phyloP scores from a whole-genome alignment of 2,888 invertebrate species.

The Gibbula magus region DNA sequence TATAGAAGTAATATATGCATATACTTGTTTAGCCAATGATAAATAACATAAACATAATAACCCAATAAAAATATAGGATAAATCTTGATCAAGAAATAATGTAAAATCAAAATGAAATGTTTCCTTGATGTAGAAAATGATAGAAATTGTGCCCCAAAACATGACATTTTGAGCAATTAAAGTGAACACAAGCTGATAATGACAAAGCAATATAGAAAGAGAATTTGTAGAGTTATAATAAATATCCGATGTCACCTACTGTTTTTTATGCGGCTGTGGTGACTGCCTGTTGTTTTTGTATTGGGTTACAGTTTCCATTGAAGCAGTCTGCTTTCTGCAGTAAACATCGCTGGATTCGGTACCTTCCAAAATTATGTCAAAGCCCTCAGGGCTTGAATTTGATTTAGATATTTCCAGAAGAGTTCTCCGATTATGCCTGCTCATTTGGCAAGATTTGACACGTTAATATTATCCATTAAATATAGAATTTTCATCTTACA shows the following conservation, averaged over 20 bases:
- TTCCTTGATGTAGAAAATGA: too few relatives aligned
- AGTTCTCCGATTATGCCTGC: background rate
- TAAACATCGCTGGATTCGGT: background rate
- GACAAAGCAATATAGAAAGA: too few relatives aligned
- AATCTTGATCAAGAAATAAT: too few relatives aligned
- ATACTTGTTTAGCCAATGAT: too few relatives aligned
- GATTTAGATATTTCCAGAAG: background rate
- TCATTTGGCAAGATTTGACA: slow-evolving; percentile 19
- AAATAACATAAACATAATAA: too few relatives aligned
- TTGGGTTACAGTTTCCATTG: background rate
- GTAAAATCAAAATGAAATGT: too few relatives aligned
- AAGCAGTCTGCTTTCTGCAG: background rate
- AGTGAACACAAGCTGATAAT: too few relatives aligned
- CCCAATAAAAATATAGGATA: too few relatives aligned
- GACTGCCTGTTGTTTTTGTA: background rate
- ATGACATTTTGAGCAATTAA: too few relatives aligned
- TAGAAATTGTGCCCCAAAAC: too few relatives aligned
- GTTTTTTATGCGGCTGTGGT: background rate
- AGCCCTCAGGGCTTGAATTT: slow-evolving; percentile 1
- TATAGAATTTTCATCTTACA: background rate
- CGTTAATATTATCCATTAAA: background rate
- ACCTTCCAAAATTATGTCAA: background rate
- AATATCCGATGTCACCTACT: background rate
- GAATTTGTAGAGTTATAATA: too few relatives aligned
- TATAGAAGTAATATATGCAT: too few relatives aligned